Evolutionary conservation across 2,113 vertebrate species (phyloP), one percentile per base, ranked within the genome.

Genomic region (Pterocles burchelli): DNA sequence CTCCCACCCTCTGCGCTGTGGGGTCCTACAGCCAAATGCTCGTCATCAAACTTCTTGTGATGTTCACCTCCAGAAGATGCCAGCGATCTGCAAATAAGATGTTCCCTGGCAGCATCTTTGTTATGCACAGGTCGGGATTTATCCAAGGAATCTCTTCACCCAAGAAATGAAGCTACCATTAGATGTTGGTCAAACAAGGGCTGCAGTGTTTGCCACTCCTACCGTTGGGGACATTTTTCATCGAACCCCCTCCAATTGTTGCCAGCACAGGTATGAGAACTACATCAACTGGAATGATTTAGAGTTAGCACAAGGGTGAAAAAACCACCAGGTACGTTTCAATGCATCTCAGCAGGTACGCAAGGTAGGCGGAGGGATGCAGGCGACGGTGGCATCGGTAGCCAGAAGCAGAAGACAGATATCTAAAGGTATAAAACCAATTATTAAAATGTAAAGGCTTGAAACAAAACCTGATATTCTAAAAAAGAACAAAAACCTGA

Each of bases 1-100:
- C 31, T 29, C 25, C 55, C 1, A 1, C 31, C n/a, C 45, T 18
- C 46, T 36, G 34, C 1, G 1, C 52, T 20, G 34, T 1, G 0
- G 19, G 34, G 36, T 38, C 21, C 1, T 31, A 17, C 54, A 38
- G 74, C n/a, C 68, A n/a, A 41, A 10, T 7, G 29, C 33, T 66
- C 3, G 4, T 11, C 34, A 5, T 10, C 29, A 38, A n/a, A 54
- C 11, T 16, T 59, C 18, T 4, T 22, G n/a, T 3, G 2, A 21
- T 12, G 8, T 19, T 59, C 38, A 11, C 41, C 34, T 43, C 52
- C 41, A 45, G 36, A 67, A 79, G 31, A 21, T 7, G 10, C n/a
- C 24, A 34, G 65, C 18, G 67, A 62, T 41, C 43, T 38, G 14
- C 38, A 79, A 84, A 51, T 80, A 59, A 49, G 34, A 7, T 28